Percentiles rank a stretch among this genome's conserved stretches.
Conservation (phyloP, 2,797 vertebrate species). For the Ctenopoma kingsleyae region DNA sequence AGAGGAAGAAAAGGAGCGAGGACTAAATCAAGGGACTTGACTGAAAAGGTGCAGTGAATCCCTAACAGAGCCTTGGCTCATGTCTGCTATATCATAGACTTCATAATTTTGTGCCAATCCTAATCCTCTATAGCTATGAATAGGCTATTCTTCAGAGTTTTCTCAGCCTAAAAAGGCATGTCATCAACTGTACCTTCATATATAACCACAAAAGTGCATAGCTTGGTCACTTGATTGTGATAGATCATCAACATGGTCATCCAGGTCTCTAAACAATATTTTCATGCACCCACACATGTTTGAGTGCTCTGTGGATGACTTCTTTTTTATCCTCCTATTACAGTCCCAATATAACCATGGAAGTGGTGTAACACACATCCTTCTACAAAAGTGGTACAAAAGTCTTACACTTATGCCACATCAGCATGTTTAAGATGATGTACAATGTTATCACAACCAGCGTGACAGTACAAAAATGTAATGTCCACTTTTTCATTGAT, state of each 20-base stretch:
- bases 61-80: conserved; percentile 77
- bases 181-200: conserved; percentile 30
- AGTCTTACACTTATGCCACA: conserved; percentile 1
- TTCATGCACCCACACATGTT: neutral
- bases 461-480: neutral
- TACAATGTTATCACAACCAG: conserved; percentile 8
- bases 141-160: conserved; percentile 57
- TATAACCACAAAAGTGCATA: conserved; percentile 3
- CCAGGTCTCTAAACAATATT: neutral
- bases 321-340: neutral
- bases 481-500: neutral
- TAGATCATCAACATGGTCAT: neutral
- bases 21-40: conserved; percentile 80
- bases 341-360: too few relatives aligned
- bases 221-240: conserved; percentile 3
- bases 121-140: conserved; percentile 74
- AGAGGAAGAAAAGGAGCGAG: conserved; percentile 66
- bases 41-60: conserved; percentile 78
- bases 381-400: neutral
- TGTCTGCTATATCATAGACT: conserved; percentile 75
- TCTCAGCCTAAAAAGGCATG: conserved; percentile 25
- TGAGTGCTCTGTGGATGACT: neutral
- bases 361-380: too few relatives aligned
- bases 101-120: conserved; percentile 73
- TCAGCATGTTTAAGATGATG: conserved; percentile 8